phyloP scores from a whole-genome alignment of 2,888 invertebrate species.

The Charanyca ferruginea region DNA sequence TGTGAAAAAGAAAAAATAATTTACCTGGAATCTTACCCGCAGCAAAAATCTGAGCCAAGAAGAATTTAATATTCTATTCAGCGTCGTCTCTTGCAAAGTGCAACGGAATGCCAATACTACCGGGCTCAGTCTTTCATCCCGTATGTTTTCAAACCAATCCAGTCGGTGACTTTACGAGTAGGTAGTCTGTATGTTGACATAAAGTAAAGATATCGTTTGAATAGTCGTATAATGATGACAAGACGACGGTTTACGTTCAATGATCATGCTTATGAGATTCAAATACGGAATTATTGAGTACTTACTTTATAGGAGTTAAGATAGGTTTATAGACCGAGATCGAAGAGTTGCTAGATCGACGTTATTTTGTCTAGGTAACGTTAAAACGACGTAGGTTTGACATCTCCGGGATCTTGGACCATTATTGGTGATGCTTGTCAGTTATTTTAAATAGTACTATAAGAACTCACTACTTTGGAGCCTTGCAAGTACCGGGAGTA shows the following conservation, averaged over 20 bases:
- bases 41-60: background rate
- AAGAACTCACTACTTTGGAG: no score
- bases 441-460: no score
- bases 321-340: no score
- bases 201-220: constrained; percentile 28
- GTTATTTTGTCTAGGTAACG: no score
- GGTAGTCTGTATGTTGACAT: constrained; percentile 32
- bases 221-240: constrained; percentile 28
- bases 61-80: background rate
- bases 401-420: no score
- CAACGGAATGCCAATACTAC: background rate
- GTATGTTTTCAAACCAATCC: constrained; percentile 52
- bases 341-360: no score
- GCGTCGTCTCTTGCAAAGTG: background rate
- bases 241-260: background rate
- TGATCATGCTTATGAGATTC: background rate
- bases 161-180: constrained; percentile 49
- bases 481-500: no score
- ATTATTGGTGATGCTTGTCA: no score
- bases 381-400: no score
- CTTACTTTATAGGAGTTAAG: no score
- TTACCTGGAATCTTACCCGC: background rate
- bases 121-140: background rate
- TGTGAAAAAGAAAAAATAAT: no score
- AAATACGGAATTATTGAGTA: no score